Conservation (phyloP, 1,140 invertebrate genomes). For the Zelostemma sp. region DNA sequence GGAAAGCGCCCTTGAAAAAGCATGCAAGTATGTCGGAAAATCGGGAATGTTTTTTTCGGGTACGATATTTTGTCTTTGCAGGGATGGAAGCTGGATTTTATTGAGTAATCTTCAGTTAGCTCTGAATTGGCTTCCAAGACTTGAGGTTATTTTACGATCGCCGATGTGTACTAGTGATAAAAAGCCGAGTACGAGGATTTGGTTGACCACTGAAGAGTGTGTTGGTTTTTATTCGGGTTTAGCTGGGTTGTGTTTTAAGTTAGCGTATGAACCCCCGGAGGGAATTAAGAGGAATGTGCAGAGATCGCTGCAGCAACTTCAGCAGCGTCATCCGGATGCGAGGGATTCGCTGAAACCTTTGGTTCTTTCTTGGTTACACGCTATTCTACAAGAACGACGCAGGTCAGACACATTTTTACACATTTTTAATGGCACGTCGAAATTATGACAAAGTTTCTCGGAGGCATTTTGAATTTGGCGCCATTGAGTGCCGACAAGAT, state of each 20-base stretch:
- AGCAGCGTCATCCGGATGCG: conserved; percentile 52
- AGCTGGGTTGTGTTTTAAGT: conserved; percentile 81
- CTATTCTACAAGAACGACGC: conserved; percentile 88
- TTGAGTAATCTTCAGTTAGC: conserved; percentile 93
- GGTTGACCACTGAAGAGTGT: conserved; percentile 82
- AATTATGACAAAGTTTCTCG: not conserved
- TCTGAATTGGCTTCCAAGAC: conserved; percentile 79
- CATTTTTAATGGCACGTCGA: not conserved
- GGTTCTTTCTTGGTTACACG: conserved; percentile 85
- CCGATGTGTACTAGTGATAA: conserved; percentile 73
- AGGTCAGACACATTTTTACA: conserved; percentile 77
- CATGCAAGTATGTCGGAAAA: conserved; percentile 61
- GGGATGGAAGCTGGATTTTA: conserved; percentile 79
- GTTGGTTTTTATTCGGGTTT: conserved; percentile 75
- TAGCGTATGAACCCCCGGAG: conserved; percentile 86
- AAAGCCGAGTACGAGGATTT: conserved; percentile 76
- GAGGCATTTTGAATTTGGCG: not conserved
- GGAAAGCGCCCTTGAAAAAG: conserved; percentile 73
- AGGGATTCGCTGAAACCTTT: conserved; percentile 73
- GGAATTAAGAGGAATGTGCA: conserved; percentile 75
- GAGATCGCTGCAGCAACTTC: conserved; percentile 65
- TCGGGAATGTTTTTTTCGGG: not conserved
- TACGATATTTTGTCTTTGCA: conserved; percentile 7
- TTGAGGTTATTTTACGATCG: conserved; percentile 79
- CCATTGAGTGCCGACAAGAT: no score